phyloP scores from a whole-genome alignment of 2,888 invertebrate genomes.

The Deilephila porcellus region DNA sequence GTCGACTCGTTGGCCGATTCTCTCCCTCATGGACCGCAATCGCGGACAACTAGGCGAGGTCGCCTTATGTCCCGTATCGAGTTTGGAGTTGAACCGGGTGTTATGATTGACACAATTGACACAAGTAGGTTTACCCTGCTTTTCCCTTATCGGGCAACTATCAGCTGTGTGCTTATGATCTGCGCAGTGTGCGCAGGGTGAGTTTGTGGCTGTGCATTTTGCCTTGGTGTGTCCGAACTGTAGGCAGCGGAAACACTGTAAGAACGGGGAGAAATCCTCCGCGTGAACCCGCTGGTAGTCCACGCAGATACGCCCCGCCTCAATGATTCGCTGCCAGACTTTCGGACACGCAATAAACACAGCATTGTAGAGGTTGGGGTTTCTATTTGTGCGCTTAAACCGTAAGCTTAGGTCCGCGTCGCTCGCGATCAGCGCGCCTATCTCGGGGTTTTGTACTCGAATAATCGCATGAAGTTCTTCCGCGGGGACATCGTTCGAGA shows the following conservation, averaged over 20 bases:
- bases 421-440: not conserved
- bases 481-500: conserved; percentile 2
- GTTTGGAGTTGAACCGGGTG: conserved; percentile 9
- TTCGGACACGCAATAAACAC: conserved; percentile 28
- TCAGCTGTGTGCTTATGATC: conserved; percentile 23
- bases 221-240: conserved; percentile 37
- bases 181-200: conserved; percentile 37
- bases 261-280: conserved; percentile 34
- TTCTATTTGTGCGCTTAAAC: conserved; percentile 23
- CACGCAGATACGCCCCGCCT: conserved; percentile 27
- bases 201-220: conserved; percentile 21
- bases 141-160: conserved; percentile 31
- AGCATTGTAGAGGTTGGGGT: conserved; percentile 28
- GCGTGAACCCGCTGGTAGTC: conserved; percentile 35
- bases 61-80: conserved; percentile 24
- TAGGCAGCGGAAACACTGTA: conserved; percentile 39
- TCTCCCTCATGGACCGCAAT: not conserved
- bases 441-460: not conserved
- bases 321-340: conserved; percentile 19
- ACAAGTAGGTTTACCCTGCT: conserved; percentile 24
- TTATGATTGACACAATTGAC: conserved; percentile 34
- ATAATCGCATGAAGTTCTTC: conserved; percentile 11
- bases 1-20: not conserved
- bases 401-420: not conserved
- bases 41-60: conserved; percentile 14